Conservation (phyloP, 2,888 invertebrate genomes). For the Harpalus rufipes region DNA sequence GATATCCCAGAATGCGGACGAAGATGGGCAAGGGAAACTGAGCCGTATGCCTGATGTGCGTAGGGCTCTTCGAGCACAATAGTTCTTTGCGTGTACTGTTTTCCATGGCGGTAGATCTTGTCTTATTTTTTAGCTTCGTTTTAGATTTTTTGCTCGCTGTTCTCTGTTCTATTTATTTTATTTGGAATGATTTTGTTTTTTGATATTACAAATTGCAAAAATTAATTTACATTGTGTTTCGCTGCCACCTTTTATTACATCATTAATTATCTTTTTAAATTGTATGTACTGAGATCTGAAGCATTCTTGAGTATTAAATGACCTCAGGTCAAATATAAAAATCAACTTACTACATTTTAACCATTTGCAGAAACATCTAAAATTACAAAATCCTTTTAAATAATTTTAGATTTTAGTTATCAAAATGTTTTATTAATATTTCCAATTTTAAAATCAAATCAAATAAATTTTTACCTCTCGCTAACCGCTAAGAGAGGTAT, state of each 20-base stretch:
- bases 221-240: constrained; percentile 60
- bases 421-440: no score
- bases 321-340: background rate
- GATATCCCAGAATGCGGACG: constrained; percentile 60
- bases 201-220: constrained; percentile 58
- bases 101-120: constrained; percentile 52
- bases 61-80: constrained; percentile 38
- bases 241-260: constrained; percentile 60
- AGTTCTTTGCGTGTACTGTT: constrained; percentile 60
- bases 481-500: no score
- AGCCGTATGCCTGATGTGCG: constrained; percentile 8
- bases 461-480: no score
- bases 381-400: no score
- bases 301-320: background rate
- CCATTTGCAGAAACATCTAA: background rate
- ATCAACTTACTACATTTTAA: background rate
- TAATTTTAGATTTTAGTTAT: no score
- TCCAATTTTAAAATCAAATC: no score
- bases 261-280: constrained; percentile 48
- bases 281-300: constrained; percentile 17
- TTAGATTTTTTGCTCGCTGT: constrained; percentile 35
- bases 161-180: constrained; percentile 48
- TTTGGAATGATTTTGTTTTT: constrained; percentile 50
- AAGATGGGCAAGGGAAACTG: constrained; percentile 41
- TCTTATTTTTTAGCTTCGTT: constrained; percentile 59